A percentile compares a stretch with the other conserved stretches of the same genome.
Conservation (phyloP, 2,113 vertebrate genomes). For the Microcebus lehilahytsara region DNA sequence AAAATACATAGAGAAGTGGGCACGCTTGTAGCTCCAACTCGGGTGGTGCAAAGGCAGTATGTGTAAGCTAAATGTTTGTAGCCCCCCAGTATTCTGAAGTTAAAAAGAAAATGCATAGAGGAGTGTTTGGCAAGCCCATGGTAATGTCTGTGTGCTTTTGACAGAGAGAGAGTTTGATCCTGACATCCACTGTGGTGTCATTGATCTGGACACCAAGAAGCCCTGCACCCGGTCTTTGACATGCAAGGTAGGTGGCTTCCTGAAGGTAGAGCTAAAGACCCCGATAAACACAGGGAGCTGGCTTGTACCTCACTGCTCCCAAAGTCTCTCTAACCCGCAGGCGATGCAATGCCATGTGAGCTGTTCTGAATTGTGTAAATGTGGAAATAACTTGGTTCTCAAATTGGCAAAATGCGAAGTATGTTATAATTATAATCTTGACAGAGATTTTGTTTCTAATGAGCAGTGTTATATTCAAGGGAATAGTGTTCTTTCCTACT, state of each 20-base stretch:
- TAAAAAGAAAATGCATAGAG: not conserved
- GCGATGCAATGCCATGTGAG: not conserved
- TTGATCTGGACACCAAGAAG: slow-evolving; percentile 96
- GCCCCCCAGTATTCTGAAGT: too few species aligned
- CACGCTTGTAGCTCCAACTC: too few species aligned
- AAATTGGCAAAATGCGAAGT: not conserved
- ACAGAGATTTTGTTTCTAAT: not conserved
- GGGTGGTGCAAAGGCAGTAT: too few species aligned
- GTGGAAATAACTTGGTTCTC: not conserved
- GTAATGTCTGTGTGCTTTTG: slow-evolving; percentile 67
- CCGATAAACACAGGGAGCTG: too few species aligned
- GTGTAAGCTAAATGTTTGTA: too few species aligned
- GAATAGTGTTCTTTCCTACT: not conserved
- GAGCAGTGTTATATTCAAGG: not conserved
- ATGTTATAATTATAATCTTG: not conserved
- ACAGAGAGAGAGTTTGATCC: slow-evolving; percentile 99
- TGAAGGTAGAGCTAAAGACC: not conserved
- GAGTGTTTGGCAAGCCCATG: not conserved
- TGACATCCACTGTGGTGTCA: slow-evolving; percentile 97
- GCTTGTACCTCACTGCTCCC: not conserved
- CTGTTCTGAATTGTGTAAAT: not conserved
- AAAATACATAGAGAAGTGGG: not conserved
- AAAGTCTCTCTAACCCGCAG: not conserved
- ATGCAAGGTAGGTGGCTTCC: slow-evolving; percentile 93
- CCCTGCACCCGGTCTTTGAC: slow-evolving; percentile 99